phyloP scores from a whole-genome alignment of 2,888 invertebrate genomes.

The Nemurella pictetii region DNA sequence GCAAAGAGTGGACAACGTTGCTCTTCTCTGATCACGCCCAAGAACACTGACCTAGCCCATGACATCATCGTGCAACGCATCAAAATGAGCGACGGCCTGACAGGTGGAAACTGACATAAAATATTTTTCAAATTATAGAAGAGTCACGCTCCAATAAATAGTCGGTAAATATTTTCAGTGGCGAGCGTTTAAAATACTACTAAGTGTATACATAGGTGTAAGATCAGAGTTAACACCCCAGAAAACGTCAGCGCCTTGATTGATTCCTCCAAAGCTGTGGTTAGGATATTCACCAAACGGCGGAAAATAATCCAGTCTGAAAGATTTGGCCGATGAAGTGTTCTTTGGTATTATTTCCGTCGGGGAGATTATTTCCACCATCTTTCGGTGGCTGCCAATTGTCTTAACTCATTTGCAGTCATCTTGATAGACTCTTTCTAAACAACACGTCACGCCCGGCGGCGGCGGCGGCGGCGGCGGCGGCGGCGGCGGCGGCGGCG shows the following conservation, averaged over 20 bases:
- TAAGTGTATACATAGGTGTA: slow-evolving; percentile 6
- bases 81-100: not conserved
- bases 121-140: slow-evolving; percentile 23
- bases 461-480: too few species aligned
- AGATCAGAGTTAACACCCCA: slow-evolving; percentile 9
- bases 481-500: too few species aligned
- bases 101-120: slow-evolving; percentile 28
- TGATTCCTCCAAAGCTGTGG: not conserved
- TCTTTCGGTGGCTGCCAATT: not conserved
- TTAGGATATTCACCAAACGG: not conserved
- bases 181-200: not conserved
- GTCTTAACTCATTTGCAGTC: not conserved
- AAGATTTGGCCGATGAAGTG: not conserved
- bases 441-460: not conserved
- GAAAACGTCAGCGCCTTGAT: not conserved
- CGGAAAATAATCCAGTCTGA: not conserved
- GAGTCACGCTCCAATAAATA: slow-evolving; percentile 24
- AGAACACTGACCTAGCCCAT: slow-evolving; percentile 13
- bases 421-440: not conserved
- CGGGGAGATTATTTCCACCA: not conserved
- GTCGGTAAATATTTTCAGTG: slow-evolving; percentile 7
- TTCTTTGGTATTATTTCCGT: not conserved
- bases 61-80: not conserved
- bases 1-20: not conserved
- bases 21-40: not conserved